phyloP scores from a whole-genome alignment of 1,140 invertebrate genomes.

The Dendroctonus valens region DNA sequence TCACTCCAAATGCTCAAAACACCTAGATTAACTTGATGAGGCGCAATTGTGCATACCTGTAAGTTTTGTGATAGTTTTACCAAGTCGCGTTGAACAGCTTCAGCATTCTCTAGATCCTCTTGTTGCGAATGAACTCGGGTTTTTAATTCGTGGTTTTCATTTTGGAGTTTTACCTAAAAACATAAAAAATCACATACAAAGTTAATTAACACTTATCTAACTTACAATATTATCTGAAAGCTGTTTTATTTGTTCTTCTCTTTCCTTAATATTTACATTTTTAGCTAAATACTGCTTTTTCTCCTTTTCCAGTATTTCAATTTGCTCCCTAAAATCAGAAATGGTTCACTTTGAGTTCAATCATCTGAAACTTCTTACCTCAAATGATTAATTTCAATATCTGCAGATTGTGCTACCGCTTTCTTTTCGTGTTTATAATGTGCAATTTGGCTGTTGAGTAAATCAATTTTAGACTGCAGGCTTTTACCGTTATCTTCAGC shows the following conservation, averaged over 20 bases:
- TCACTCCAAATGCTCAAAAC: too few relatives aligned
- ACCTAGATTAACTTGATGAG: background rate
- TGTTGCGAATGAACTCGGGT: constrained; percentile 80
- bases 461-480: constrained; percentile 69
- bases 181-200: constrained; percentile 7
- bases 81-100: constrained; percentile 97
- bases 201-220: constrained; percentile 3
- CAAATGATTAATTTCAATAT: constrained; percentile 59
- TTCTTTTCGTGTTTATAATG: constrained; percentile 56
- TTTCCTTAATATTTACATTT: constrained; percentile 18
- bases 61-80: constrained; percentile 93
- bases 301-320: constrained; percentile 40
- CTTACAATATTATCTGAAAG: constrained; percentile 18
- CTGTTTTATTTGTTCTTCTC: constrained; percentile 17
- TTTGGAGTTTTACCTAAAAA: constrained; percentile 60
- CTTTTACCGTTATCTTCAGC: constrained; percentile 74
- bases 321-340: constrained; percentile 38
- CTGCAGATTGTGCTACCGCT: constrained; percentile 62
- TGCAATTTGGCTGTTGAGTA: constrained; percentile 69
- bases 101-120: constrained; percentile 90
- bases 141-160: constrained; percentile 63
- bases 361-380: constrained; percentile 47
- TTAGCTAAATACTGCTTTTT: constrained; percentile 34
- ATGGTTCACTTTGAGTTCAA: background rate
- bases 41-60: constrained; percentile 61